Evolutionary conservation across 1,140 invertebrate genomes (phyloP).

Genomic region (Aphaenogaster rudis): DNA sequence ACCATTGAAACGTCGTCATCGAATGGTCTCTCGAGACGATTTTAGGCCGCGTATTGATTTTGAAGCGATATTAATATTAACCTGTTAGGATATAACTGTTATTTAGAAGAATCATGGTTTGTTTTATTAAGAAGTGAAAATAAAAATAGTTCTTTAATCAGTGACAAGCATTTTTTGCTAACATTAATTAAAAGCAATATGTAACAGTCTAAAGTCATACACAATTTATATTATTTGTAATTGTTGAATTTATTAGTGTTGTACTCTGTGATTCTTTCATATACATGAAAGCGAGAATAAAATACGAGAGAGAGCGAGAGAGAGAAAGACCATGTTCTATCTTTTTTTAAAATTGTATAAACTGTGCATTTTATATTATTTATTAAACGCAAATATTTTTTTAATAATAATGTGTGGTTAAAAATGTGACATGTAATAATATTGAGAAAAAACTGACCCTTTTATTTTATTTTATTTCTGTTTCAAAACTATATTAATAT

Average conservation of each 20-base stretch:
- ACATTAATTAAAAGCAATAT: neutral
- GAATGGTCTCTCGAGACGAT: neutral
- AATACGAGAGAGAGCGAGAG: neutral
- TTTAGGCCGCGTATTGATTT: neutral
- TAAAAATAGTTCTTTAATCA: neutral
- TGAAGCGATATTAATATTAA: conserved; percentile 1
- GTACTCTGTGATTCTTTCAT: neutral
- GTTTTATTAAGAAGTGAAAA: neutral
- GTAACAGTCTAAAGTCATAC: neutral
- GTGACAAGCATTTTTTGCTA: neutral
- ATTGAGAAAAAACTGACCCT: neutral
- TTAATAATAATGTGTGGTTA: neutral
- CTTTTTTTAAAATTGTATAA: neutral
- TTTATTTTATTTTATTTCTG: neutral
- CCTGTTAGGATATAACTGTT: neutral
- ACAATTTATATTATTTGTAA: neutral
- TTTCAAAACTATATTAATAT: neutral
- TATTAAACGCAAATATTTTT: neutral
- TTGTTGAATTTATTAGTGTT: neutral
- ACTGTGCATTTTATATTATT: neutral
- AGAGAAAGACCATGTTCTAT: neutral
- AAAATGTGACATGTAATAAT: conserved; percentile 9
- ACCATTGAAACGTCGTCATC: neutral
- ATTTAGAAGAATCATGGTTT: neutral
- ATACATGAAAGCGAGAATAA: neutral